Base-by-base conservation (phyloP, 2,888 invertebrate genomes). In the Mactromeris polynyma region DNA sequence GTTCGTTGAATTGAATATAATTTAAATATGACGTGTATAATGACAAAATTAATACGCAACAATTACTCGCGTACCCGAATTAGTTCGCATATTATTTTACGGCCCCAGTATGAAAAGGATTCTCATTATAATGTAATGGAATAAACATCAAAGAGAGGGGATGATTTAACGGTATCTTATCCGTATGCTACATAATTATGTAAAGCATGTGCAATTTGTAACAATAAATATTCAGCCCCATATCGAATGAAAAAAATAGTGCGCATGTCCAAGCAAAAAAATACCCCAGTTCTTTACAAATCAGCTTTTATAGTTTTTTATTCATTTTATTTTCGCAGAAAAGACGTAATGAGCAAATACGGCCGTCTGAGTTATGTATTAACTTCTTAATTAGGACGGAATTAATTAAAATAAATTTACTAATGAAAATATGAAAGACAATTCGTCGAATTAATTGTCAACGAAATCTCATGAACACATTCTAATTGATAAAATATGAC, bases 1-100 rank as follows among this genome's bases (percentile, higher is more conserved):
- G 82, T 64, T 64, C 82, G 40, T 40, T 82, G 64, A 82, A 40
- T 64, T 64, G 26, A 38, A 82, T 64, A 64, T 82, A 58, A 40
- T 82, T 54, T 36, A 58, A 58, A 46, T 58, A 58, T 58, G 81
- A 33, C 31, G 51, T 58, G 54, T 21, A 17, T 81, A 9, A 33
- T 81, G 58, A 51, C 31, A 36, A 36, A 73, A 73, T 73, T 2
- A 36, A 36, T 73, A 73, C 4, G 36, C 17, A 73, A 73, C 26
- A 73, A 73, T 73, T 33, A 36, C 11, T 36, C 19, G 19, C 73
- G 33, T 14, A 17, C 11, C 73, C 11, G 36, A 36, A 9, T 36
- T 73, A 73, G 33, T 26, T 73, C 11, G 33, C 73, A 36, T 19
- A 36, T 73, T 36, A 73, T 73, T 33, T 0, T 14, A 11, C 33